Conservation (phyloP, 2,797 vertebrate species). For the Potorous gilbertii region DNA sequence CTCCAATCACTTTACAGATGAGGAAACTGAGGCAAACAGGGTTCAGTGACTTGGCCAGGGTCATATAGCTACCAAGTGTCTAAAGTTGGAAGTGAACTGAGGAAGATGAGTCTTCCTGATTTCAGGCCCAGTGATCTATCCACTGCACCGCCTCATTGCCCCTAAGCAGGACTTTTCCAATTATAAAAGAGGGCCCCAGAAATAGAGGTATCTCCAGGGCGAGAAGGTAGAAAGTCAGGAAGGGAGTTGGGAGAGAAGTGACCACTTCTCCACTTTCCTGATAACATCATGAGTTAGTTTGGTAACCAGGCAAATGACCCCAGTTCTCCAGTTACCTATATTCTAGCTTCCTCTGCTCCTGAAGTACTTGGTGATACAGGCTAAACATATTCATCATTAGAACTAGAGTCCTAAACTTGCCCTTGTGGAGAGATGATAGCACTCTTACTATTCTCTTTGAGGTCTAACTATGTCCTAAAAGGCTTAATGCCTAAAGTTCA, state of each 20-base stretch:
- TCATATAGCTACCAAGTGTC: too few species aligned
- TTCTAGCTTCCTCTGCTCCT: not conserved
- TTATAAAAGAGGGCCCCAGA: too few species aligned
- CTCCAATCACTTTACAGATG: constrained; percentile 18
- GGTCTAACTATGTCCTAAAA: not conserved
- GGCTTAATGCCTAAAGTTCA: not conserved
- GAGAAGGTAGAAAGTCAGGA: not conserved
- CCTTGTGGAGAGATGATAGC: not conserved
- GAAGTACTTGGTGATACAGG: not conserved
- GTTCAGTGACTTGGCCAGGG: not conserved
- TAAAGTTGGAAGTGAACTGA: too few species aligned
- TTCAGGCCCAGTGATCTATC: too few species aligned
- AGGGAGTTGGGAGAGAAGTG: not conserved
- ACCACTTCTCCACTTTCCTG: too few species aligned
- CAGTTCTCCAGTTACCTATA: not conserved
- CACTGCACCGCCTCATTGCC: too few species aligned
- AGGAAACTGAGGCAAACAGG: constrained; percentile 22
- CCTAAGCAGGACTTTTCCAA: too few species aligned
- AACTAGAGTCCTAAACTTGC: not conserved
- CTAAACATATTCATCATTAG: not conserved
- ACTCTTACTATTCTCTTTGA: not conserved
- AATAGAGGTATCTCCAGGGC: too few species aligned
- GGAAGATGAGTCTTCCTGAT: too few species aligned
- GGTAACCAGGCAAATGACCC: too few species aligned
- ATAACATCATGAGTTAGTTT: too few species aligned